phyloP scores from a whole-genome alignment of 2,888 invertebrate genomes.

The Heliconius sara region DNA sequence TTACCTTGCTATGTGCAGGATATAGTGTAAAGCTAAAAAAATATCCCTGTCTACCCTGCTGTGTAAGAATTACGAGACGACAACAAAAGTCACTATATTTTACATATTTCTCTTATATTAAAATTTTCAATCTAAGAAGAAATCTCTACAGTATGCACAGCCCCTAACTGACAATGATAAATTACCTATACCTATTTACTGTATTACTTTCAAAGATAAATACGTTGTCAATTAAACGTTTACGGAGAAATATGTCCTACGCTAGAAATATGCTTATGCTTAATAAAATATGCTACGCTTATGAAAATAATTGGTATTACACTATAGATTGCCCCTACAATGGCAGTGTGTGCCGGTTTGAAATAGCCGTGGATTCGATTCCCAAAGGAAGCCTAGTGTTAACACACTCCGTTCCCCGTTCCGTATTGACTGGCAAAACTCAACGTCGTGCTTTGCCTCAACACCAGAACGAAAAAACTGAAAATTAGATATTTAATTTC shows the following conservation, averaged over 20 bases:
- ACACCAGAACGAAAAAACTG: too few species aligned
- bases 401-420: too few species aligned
- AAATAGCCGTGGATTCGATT: not conserved
- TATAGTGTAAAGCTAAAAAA: not conserved
- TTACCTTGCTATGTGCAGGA: not conserved
- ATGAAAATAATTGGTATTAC: not conserved
- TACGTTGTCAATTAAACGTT: conserved; percentile 26
- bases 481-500: too few species aligned
- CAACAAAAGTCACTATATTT: too few species aligned
- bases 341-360: not conserved
- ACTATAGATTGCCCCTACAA: not conserved
- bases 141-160: conserved; percentile 2
- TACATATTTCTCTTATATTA: too few species aligned
- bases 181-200: conserved; percentile 25
- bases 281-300: too few species aligned
- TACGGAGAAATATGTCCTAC: conserved; percentile 7
- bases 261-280: too few species aligned
- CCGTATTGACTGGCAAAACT: too few species aligned
- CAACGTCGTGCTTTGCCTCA: too few species aligned
- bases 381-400: too few species aligned
- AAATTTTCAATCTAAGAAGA: not conserved
- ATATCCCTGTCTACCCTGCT: not conserved
- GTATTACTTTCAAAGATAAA: conserved; percentile 26
- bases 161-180: conserved; percentile 16
- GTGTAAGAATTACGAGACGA: too few species aligned